Percentiles rank a stretch among this genome's conserved stretches.
phyloP scores from a whole-genome alignment of 2,888 invertebrate species.

The Amblyteles armatorius region DNA sequence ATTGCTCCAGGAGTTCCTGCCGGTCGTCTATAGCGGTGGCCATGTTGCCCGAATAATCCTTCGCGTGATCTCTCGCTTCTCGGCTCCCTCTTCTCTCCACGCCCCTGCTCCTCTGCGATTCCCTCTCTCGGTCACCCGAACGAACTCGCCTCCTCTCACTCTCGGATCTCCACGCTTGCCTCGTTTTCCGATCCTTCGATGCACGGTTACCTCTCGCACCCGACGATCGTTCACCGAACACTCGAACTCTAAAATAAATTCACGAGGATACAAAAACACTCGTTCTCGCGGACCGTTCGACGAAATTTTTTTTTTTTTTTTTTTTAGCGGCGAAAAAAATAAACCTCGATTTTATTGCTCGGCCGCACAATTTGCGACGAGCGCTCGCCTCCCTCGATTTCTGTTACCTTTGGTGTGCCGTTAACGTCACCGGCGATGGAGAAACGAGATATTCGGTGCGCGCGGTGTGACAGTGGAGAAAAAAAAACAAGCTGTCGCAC shows the following conservation, averaged over 20 bases:
- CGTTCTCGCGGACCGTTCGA: background rate
- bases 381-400: background rate
- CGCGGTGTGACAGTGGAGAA: slow-evolving; percentile 14
- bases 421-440: slow-evolving; percentile 13
- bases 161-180: background rate
- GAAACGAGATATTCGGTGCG: slow-evolving; percentile 14
- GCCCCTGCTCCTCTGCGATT: slow-evolving; percentile 2
- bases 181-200: background rate
- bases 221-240: background rate
- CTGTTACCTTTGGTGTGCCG: background rate
- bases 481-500: slow-evolving; percentile 34
- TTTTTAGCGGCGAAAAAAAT: background rate
- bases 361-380: background rate
- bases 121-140: background rate
- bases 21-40: slow-evolving; percentile 83
- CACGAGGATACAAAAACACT: slow-evolving; percentile 1
- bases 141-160: slow-evolving; percentile 1
- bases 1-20: slow-evolving; percentile 83
- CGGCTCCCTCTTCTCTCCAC: slow-evolving; percentile 40
- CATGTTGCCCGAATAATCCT: slow-evolving; percentile 82
- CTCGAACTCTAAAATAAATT: slow-evolving; percentile 9
- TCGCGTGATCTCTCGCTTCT: slow-evolving; percentile 70
- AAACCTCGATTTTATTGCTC: background rate
- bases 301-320: background rate
- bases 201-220: background rate